phyloP scores from a whole-genome alignment of 2,113 vertebrate genomes.

The Mesitornis unicolor region DNA sequence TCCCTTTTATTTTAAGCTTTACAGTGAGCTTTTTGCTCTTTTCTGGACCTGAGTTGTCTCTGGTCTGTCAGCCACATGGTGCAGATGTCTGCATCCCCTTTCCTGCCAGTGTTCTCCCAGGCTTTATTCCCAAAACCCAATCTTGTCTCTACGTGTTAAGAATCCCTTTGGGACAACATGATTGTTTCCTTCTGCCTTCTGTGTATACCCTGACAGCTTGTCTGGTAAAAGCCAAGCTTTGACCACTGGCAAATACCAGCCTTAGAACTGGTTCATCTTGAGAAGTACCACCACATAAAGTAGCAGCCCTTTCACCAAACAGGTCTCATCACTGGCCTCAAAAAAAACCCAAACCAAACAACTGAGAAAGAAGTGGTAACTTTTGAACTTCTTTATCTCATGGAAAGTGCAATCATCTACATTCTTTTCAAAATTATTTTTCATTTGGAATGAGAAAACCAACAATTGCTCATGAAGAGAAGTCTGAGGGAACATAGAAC shows the following conservation, averaged over 20 bases:
- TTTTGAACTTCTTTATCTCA: not conserved
- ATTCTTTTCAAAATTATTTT: not conserved
- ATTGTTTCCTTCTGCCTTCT: constrained; percentile 52
- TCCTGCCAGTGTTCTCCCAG: constrained; percentile 20
- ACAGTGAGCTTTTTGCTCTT: constrained; percentile 19
- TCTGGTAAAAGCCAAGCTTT: not conserved
- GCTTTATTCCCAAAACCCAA: constrained; percentile 36
- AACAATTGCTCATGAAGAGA: not conserved
- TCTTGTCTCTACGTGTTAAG: constrained; percentile 30
- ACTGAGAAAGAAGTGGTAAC: not conserved
- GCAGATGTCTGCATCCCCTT: constrained; percentile 25
- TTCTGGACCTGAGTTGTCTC: constrained; percentile 25
- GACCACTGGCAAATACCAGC: not conserved
- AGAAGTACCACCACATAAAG: not conserved
- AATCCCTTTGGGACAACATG: not conserved
- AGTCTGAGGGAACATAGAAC: not conserved
- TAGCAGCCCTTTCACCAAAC: not conserved
- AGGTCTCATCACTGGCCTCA: not conserved
- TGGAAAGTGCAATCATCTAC: not conserved
- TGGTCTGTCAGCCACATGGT: constrained; percentile 69
- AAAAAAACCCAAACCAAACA: not conserved
- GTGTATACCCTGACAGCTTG: not conserved
- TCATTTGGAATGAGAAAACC: not conserved
- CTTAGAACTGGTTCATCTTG: not conserved
- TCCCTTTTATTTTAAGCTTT: constrained; percentile 52